Evolutionary conservation across 2,113 vertebrate genomes (phyloP).

Genomic region (Gadus chalcogrammus): DNA sequence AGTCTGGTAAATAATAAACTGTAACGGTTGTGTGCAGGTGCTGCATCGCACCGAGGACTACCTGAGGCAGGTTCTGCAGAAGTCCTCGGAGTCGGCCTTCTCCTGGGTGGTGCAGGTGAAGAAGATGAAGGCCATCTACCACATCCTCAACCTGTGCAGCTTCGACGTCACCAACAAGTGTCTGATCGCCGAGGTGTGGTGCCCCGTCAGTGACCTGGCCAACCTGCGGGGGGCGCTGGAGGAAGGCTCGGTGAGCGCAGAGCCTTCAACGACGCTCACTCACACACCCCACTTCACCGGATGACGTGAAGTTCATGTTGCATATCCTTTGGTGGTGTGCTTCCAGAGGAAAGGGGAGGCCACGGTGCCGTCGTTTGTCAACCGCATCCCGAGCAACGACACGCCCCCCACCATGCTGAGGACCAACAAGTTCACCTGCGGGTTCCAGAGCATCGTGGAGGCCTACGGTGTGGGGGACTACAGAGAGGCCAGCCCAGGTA

Average conservation of each 20-base stretch:
- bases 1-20: not conserved
- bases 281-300: too few species aligned
- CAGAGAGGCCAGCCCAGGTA: conserved; percentile 94
- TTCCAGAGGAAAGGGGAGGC: conserved; percentile 88
- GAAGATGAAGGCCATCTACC: conserved; percentile 98
- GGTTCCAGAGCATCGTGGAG: conserved; percentile 96
- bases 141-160: conserved; percentile 95
- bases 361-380: conserved; percentile 89
- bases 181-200: conserved; percentile 97
- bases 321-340: not conserved
- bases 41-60: conserved; percentile 94
- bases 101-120: conserved; percentile 88
- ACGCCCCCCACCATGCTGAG: conserved; percentile 89
- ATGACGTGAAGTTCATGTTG: not conserved
- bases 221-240: conserved; percentile 84
- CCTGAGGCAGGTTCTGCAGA: conserved; percentile 87
- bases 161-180: conserved; percentile 98
- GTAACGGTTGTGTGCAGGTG: conserved; percentile 71
- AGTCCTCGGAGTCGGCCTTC: conserved; percentile 86
- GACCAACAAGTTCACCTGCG: conserved; percentile 94
- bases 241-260: conserved; percentile 87
- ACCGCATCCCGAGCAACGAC: conserved; percentile 85
- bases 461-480: conserved; percentile 94
- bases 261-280: too few species aligned
- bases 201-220: conserved; percentile 84